Percentiles rank a stretch among this genome's conserved stretches.
These are phyloP conservation scores for Aplocera efformata DNA, from an alignment of 2,888 invertebrate genomes.

Conservation along the genomic window DNA sequence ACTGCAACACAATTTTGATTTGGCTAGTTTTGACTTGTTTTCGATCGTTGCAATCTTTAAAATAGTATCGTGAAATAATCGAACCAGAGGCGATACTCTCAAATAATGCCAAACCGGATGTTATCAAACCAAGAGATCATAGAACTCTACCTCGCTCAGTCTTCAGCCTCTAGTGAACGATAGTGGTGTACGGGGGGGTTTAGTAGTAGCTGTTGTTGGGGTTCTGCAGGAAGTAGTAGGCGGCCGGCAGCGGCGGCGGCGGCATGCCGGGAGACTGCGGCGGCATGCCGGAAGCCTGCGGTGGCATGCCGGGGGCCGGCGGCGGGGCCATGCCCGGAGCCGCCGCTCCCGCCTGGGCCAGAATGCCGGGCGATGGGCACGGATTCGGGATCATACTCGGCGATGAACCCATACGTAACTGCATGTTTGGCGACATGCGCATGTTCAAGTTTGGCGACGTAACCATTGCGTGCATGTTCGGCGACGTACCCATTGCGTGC, in stretches of 20 bases:
- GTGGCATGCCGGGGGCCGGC: background rate
- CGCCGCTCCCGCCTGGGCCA: background rate
- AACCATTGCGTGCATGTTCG: slow-evolving; percentile 1
- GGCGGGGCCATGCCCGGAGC: background rate
- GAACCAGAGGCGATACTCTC: no score
- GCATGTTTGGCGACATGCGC: slow-evolving; percentile 9
- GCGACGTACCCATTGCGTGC: slow-evolving; percentile 1
- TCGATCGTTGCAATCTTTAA: no score
- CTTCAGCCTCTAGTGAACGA: slow-evolving; percentile 9
- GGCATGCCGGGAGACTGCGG: slow-evolving; percentile 29
- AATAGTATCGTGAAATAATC: no score
- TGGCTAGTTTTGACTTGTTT: no score
- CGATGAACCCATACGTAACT: slow-evolving; percentile 11
- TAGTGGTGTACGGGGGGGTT: slow-evolving; percentile 28
- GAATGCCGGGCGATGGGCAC: background rate
- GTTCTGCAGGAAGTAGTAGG: slow-evolving; percentile 69
- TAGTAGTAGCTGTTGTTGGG: slow-evolving; percentile 70
- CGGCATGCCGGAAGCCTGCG: slow-evolving; percentile 41
- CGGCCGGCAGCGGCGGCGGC: slow-evolving; percentile 67
- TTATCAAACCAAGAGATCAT: background rate
- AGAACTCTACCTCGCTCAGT: background rate
- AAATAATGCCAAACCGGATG: background rate
- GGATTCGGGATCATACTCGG: slow-evolving; percentile 28
- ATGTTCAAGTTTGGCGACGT: slow-evolving; percentile 6
- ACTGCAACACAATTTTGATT: no score